Percentiles rank a stretch among this genome's conserved stretches.
Conservation (phyloP, 2,888 invertebrate genomes). For the Apotomis turbidana region DNA sequence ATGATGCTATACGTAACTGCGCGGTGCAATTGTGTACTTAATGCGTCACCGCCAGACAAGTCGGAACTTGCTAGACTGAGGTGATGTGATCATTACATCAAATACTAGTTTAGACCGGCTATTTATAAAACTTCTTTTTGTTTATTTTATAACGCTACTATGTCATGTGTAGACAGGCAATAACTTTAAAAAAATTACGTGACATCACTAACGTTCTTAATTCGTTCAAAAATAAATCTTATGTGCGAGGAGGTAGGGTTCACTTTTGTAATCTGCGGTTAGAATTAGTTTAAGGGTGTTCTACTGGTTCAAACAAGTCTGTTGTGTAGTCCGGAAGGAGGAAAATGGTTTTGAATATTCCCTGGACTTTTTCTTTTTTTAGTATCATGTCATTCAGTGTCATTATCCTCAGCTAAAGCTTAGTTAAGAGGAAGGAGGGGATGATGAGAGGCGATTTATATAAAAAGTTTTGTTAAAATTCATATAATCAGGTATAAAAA, state of each 20-base stretch:
- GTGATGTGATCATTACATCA: conserved; percentile 22
- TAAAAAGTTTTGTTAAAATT: too few relatives aligned
- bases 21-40: conserved; percentile 27
- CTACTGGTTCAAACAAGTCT: conserved; percentile 23
- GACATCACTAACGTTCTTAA: background rate
- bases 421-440: too few relatives aligned
- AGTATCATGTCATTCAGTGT: background rate
- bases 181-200: conserved; percentile 12
- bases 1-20: conserved; percentile 15
- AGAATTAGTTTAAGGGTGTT: conserved; percentile 8
- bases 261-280: background rate
- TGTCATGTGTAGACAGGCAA: conserved; percentile 17
- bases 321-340: conserved; percentile 30
- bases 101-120: conserved; percentile 21
- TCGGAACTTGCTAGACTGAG: conserved; percentile 32
- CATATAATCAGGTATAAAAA: too few relatives aligned
- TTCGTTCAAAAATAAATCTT: conserved; percentile 19
- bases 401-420: background rate
- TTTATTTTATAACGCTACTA: conserved; percentile 24
- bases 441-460: too few relatives aligned
- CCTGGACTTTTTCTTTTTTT: background rate
- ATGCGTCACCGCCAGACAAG: conserved; percentile 30
- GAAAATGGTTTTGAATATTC: conserved; percentile 25
- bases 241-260: background rate
- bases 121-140: conserved; percentile 9